Evolutionary conservation across 2,888 invertebrate species (phyloP).

Genomic region (Yponomeuta evonymella): DNA sequence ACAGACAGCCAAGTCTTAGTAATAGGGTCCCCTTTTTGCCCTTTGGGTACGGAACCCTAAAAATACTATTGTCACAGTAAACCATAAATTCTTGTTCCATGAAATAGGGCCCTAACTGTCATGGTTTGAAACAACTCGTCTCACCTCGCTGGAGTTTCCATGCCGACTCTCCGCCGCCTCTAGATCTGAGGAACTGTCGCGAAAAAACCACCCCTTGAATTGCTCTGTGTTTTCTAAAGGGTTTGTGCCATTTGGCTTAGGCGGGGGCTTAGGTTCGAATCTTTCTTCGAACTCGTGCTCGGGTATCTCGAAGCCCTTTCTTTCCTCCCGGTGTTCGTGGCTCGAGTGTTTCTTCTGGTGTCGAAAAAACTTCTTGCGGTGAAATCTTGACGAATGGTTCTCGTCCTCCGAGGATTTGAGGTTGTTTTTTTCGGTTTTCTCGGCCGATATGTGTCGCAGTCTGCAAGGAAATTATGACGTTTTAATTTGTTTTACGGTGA

Average conservation of each 20-base stretch:
- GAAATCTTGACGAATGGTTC: constrained; percentile 31
- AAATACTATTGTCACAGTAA: too few species aligned
- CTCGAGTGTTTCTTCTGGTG: constrained; percentile 46
- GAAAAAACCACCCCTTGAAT: constrained; percentile 63
- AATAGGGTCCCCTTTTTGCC: too few species aligned
- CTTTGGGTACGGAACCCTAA: too few species aligned
- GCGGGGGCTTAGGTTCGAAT: constrained; percentile 73
- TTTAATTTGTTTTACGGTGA: not conserved
- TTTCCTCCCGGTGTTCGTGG: constrained; percentile 34
- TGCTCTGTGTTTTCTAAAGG: constrained; percentile 32
- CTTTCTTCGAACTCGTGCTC: constrained; percentile 78
- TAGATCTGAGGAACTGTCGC: constrained; percentile 56
- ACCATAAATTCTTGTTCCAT: too few species aligned
- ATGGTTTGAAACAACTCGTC: not conserved
- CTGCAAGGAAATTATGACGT: constrained; percentile 32
- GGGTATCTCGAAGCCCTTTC: constrained; percentile 58
- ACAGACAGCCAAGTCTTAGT: too few species aligned
- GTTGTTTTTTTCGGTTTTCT: constrained; percentile 41
- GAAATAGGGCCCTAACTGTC: too few species aligned
- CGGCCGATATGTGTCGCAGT: constrained; percentile 55
- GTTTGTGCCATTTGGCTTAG: constrained; percentile 37
- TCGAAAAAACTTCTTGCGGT: constrained; percentile 60
- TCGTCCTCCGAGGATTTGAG: constrained; percentile 35
- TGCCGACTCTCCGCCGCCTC: constrained; percentile 52
- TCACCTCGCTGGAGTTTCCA: constrained; percentile 48